A percentile compares a stretch with the other conserved stretches of the same genome.
These are phyloP conservation scores for Pinna nobilis DNA, from an alignment of 1,140 invertebrate species.

Conservation along the genomic window DNA sequence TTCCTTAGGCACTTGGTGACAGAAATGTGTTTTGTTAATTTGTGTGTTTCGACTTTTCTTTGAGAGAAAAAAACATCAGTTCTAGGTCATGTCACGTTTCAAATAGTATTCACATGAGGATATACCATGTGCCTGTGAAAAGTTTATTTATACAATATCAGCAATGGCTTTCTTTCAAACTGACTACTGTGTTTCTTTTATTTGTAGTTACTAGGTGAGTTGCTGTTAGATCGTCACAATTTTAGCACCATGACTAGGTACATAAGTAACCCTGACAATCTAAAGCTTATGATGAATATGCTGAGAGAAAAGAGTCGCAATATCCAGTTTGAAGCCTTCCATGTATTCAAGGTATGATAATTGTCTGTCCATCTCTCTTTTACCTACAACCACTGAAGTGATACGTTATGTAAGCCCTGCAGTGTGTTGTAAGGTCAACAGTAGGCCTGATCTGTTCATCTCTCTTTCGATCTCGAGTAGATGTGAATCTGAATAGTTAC, in stretches of 20 bases:
- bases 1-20: too few species aligned
- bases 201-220: slow-evolving; percentile 90
- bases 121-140: too few species aligned
- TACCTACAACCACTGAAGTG: neutral
- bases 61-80: too few species aligned
- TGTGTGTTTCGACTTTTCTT: too few species aligned
- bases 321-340: slow-evolving; percentile 99
- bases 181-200: neutral
- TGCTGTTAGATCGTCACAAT: slow-evolving; percentile 98
- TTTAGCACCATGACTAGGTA: slow-evolving; percentile 99
- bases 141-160: too few species aligned
- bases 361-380: neutral
- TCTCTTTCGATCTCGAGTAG: too few species aligned
- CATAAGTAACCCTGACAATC: slow-evolving; percentile 99
- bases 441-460: too few species aligned
- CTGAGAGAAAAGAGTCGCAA: slow-evolving; percentile 99
- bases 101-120: too few species aligned
- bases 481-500: too few species aligned
- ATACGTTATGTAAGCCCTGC: too few species aligned
- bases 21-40: too few species aligned
- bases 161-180: neutral
- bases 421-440: too few species aligned
- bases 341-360: slow-evolving; percentile 99
- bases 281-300: slow-evolving; percentile 99
- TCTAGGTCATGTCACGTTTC: neutral